These are phyloP conservation scores for Galaxias olidus DNA, from an alignment of 2,797 vertebrate species.

Conservation along the genomic window DNA sequence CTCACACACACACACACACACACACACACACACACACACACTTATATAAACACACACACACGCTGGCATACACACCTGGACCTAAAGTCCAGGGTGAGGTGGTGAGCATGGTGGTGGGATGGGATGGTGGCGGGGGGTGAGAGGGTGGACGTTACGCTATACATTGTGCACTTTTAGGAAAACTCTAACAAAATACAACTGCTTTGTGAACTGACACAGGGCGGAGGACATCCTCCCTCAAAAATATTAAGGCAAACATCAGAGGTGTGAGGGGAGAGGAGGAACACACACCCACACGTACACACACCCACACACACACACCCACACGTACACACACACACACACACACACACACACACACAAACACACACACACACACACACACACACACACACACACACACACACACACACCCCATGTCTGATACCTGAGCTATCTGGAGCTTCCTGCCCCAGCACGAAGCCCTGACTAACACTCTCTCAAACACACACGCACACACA, in stretches of 20 bases:
- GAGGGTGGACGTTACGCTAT: conserved; percentile 44
- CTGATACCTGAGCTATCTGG: conserved; percentile 79
- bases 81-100: conserved; percentile 16
- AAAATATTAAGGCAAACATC: conserved; percentile 81
- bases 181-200: conserved; percentile 75
- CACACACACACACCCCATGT: conserved; percentile 68
- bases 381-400: conserved; percentile 30
- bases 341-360: conserved; percentile 20
- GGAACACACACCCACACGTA: conserved; percentile 28
- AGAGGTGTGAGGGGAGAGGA: conserved; percentile 73
- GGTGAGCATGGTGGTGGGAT: conserved; percentile 43
- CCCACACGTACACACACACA: conserved; percentile 50
- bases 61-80: conserved; percentile 52
- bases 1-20: conserved; percentile 27
- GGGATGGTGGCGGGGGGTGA: conserved; percentile 26
- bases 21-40: conserved; percentile 13
- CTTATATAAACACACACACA: conserved; percentile 15
- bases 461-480: conserved; percentile 56
- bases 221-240: conserved; percentile 71
- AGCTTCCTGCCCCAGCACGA: conserved; percentile 62
- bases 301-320: conserved; percentile 59
- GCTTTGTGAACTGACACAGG: conserved; percentile 76
- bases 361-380: conserved; percentile 38
- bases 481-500: neutral
- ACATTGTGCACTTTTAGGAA: conserved; percentile 77